Evolutionary conservation across 2,888 invertebrate genomes (phyloP), one percentile per base, ranked within the genome.

Genomic region (Cecidostiba fungosa): DNA sequence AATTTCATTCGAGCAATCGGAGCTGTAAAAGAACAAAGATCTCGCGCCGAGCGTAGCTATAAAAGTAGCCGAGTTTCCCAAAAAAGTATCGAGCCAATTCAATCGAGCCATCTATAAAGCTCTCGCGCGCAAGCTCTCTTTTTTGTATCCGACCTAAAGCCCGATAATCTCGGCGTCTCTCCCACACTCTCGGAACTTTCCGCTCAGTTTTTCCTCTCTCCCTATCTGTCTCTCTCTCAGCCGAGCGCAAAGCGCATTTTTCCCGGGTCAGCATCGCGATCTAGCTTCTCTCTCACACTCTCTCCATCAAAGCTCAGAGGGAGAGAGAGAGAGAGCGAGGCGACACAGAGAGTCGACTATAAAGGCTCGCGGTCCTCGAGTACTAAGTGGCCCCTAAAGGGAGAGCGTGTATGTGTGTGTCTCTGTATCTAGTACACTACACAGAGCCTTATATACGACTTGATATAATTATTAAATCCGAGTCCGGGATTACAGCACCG

Each of bases 191-290:
- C 14, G 26, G 66, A 66, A 66, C 66, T 66, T 66, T 66, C 23
- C 12, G 29, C 36, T 43, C 39, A 43, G 62, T 69, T 78, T 66
- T 66, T 66, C 23, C 59, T 23, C 50, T n/a, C 54, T 0, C 54
- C 4, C 54, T 5, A 36, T 14, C 36, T 16, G 19, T n/a, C 36
- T 23, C 23, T 66, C 66, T 43, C 39, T 43, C 39, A 43, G 26
- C 59, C 10, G 26, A 19, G 69, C 14, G 79, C 32, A 54, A 72
- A 72, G 80, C 54, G 72, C 70, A 74, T 82, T 82, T 82, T 80
- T 16, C 14, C 47, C 66, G 47, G 74, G 81, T 82, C 66, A 82
- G 74, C 62, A 10, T 32, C 77, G 43, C 29, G 43, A 62, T 26
- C 77, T 4, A 59, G 23, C 1, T n/a, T 8, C 77, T 3, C 23